These are phyloP conservation scores for Anthoscopus minutus DNA, from an alignment of 2,113 vertebrate genomes.

Conservation along the genomic window DNA sequence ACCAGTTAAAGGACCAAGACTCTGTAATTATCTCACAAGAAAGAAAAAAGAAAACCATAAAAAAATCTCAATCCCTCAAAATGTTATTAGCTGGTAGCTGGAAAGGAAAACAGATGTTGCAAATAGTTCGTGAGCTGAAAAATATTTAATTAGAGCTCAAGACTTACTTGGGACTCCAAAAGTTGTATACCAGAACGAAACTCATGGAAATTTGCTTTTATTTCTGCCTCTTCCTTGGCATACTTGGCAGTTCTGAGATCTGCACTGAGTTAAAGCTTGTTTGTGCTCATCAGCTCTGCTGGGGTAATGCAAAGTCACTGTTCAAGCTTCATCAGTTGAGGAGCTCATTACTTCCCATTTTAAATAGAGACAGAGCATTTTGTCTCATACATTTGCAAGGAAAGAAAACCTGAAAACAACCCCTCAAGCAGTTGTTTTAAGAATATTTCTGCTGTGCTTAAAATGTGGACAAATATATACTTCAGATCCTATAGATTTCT, in stretches of 20 bases:
- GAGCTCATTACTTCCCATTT: not conserved
- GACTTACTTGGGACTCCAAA: not conserved
- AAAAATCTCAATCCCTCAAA: not conserved
- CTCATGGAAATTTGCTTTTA: not conserved
- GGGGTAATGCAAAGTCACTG: not conserved
- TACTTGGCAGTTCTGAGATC: not conserved
- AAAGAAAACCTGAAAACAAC: accelerated
- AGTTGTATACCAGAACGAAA: not conserved
- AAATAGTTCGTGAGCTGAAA: not conserved
- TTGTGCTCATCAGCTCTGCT: not conserved
- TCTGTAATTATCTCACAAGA: not conserved
- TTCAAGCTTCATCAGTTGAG: not conserved
- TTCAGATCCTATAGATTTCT: not conserved
- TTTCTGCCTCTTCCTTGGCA: not conserved
- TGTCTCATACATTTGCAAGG: not conserved
- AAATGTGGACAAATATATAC: not conserved
- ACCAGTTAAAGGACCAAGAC: not conserved
- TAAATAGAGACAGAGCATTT: not conserved
- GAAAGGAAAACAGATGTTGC: not conserved
- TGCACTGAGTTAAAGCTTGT: not conserved
- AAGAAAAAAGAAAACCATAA: not conserved
- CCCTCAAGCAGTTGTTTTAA: not conserved
- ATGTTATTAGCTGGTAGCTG: not conserved
- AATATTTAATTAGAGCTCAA: not conserved
- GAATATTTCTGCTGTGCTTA: not conserved